Percentiles rank a stretch among this genome's conserved stretches.
phyloP scores from a whole-genome alignment of 2,888 invertebrate species.

The Augiades crinisus region DNA sequence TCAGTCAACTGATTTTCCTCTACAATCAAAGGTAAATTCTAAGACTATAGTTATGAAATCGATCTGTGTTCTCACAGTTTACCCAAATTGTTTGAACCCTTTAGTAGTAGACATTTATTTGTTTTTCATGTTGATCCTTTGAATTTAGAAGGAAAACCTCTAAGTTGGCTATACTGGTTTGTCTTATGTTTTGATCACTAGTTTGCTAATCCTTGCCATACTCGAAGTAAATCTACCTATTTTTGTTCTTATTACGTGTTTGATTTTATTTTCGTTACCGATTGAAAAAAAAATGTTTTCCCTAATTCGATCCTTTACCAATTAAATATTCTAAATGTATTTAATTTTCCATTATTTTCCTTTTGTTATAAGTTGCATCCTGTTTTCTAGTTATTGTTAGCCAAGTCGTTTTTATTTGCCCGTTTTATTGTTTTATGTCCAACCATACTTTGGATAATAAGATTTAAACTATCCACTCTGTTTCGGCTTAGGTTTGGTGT shows the following conservation, averaged over 20 bases:
- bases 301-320: neutral
- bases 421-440: neutral
- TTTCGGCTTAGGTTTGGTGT: conserved; percentile 1
- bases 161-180: conserved; percentile 35
- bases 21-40: too few species aligned
- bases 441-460: neutral
- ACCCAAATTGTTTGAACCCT: too few species aligned
- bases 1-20: neutral
- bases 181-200: conserved; percentile 38
- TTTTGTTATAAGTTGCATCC: too few species aligned
- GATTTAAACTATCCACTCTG: neutral
- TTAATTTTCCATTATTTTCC: too few species aligned
- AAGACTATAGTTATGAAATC: too few species aligned
- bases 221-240: conserved; percentile 38
- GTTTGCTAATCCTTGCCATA: conserved; percentile 46
- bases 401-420: neutral
- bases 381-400: too few species aligned
- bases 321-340: too few species aligned
- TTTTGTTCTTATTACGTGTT: conserved; percentile 25
- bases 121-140: too few species aligned
- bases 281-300: conserved; percentile 16
- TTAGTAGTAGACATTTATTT: too few species aligned
- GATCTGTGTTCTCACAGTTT: too few species aligned
- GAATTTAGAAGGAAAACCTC: neutral
- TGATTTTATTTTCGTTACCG: conserved; percentile 15